Percentiles rank a stretch among this genome's conserved stretches.
Conservation (phyloP, 2,888 invertebrate genomes). For the Rosalia funebris region DNA sequence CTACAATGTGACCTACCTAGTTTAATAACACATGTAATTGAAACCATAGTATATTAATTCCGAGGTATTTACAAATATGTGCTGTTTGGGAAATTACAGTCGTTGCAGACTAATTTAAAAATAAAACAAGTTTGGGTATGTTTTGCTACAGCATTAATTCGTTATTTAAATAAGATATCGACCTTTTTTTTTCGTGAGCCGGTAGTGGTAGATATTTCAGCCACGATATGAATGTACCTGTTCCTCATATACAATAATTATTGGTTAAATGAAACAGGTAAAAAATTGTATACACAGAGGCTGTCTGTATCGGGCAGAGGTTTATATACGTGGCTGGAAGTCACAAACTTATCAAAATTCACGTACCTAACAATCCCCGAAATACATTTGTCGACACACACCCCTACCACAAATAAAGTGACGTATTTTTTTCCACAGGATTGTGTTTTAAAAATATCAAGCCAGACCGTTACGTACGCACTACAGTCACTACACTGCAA, state of each 20-base stretch:
- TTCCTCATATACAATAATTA: slow-evolving; percentile 29
- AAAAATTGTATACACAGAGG: slow-evolving; percentile 46
- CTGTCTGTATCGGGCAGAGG: slow-evolving; percentile 49
- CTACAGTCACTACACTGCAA: slow-evolving; percentile 43
- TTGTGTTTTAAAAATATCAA: slow-evolving; percentile 37
- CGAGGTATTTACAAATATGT: too few species aligned
- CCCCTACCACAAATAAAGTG: slow-evolving; percentile 45
- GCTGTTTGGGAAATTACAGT: too few species aligned
- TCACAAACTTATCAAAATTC: slow-evolving; percentile 43
- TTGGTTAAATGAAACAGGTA: slow-evolving; percentile 40
- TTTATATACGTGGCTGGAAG: slow-evolving; percentile 56
- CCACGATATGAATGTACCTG: slow-evolving; percentile 12
- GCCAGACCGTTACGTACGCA: slow-evolving; percentile 36
- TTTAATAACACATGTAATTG: not conserved
- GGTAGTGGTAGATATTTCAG: slow-evolving; percentile 5
- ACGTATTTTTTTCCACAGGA: slow-evolving; percentile 39
- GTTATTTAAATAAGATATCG: not conserved
- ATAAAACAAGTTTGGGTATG: slow-evolving; percentile 32
- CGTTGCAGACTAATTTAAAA: too few species aligned
- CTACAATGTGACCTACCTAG: slow-evolving; percentile 15
- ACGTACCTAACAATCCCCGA: slow-evolving; percentile 42
- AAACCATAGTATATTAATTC: too few species aligned
- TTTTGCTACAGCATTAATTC: not conserved
- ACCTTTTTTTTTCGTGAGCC: too few species aligned
- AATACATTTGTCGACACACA: slow-evolving; percentile 45